Evolutionary conservation across 2,113 vertebrate species (phyloP).

Genomic region (Ramphastos sulfuratus): DNA sequence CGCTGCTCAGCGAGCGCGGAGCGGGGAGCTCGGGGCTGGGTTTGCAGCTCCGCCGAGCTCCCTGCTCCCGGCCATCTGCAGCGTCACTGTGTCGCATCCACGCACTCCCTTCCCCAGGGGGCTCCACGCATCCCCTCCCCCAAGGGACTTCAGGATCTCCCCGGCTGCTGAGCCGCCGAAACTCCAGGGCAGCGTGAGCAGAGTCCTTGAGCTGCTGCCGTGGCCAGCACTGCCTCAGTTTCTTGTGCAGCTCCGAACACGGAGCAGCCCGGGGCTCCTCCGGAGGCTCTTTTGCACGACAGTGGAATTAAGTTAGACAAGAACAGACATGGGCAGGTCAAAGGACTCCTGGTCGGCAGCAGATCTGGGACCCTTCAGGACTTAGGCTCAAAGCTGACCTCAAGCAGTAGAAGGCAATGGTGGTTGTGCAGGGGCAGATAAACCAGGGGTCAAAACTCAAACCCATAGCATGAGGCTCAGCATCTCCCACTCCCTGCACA

Average conservation of each 20-base stretch:
- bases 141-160: background rate
- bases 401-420: rapidly evolving
- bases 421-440: background rate
- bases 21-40: background rate
- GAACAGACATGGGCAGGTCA: background rate
- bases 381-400: background rate
- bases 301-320: background rate
- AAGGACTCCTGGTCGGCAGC: background rate
- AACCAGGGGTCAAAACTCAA: background rate
- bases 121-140: background rate
- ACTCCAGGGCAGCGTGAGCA: rapidly evolving
- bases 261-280: background rate
- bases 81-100: background rate
- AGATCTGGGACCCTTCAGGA: background rate
- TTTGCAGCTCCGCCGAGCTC: background rate
- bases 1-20: background rate
- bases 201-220: background rate
- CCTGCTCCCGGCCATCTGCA: background rate
- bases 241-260: background rate
- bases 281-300: background rate
- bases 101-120: background rate
- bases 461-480: rapidly evolving
- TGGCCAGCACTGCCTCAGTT: background rate
- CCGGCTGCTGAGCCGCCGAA: background rate
- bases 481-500: background rate